phyloP scores from a whole-genome alignment of 2,113 vertebrate genomes.

The Crotalus helleri region DNA sequence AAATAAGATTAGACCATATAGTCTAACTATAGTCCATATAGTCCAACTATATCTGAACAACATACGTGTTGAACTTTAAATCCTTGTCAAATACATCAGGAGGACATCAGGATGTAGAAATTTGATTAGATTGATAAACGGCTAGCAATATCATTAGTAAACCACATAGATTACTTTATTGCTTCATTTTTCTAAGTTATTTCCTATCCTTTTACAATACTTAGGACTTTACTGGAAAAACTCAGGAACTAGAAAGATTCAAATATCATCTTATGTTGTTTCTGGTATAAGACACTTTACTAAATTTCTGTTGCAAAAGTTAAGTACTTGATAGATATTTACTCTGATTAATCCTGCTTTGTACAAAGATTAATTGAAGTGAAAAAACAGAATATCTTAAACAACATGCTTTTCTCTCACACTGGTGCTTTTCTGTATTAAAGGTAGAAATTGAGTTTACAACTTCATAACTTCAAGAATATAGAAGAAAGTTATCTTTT shows the following conservation, averaged over 20 bases:
- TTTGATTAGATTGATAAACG: background rate
- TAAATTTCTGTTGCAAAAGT: background rate
- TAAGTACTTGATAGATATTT: background rate
- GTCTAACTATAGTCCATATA: too few relatives aligned
- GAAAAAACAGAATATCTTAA: background rate
- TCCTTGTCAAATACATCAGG: background rate
- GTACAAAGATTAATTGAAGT: slow-evolving; percentile 6
- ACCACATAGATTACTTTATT: background rate
- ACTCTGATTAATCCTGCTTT: background rate
- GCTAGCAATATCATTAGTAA: background rate
- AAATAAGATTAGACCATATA: background rate
- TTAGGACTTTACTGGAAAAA: background rate
- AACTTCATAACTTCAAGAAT: background rate
- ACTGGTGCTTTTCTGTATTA: background rate
- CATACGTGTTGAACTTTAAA: background rate
- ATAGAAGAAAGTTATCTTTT: background rate
- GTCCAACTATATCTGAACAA: background rate
- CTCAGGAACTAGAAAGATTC: background rate
- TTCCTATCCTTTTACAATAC: background rate
- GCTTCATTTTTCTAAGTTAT: background rate
- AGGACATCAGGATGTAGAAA: background rate
- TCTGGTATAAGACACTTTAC: background rate
- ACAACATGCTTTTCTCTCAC: background rate
- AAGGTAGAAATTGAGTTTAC: background rate
- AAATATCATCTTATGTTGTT: background rate